Percentiles rank a stretch among this genome's conserved stretches.
Evolutionary conservation across 2,797 vertebrate species (phyloP).

Genomic region (Pseudotriccus pelzelni): DNA sequence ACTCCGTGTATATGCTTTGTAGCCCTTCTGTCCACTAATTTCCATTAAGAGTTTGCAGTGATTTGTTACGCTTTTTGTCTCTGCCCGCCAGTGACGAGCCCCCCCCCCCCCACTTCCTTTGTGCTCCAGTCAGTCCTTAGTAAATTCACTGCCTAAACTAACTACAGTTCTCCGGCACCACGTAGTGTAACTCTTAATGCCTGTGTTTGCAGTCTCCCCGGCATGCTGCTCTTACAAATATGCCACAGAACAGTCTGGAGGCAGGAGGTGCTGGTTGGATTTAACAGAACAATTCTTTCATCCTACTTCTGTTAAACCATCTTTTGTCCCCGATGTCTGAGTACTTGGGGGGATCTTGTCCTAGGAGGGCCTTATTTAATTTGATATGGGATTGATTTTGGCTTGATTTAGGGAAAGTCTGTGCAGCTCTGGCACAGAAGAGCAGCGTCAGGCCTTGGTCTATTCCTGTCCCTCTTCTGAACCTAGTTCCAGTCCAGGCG

Average conservation of each 20-base stretch:
- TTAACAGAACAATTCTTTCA: background rate
- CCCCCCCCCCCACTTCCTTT: background rate
- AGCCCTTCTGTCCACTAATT: background rate
- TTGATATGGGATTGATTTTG: background rate
- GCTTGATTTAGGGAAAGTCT: background rate
- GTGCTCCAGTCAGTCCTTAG: background rate
- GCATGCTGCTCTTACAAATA: background rate
- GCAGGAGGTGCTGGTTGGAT: background rate
- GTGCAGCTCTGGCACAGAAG: background rate
- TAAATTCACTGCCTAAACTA: slow-evolving; percentile 15
- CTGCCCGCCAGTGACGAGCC: background rate
- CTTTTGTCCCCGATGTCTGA: background rate
- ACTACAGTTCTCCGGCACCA: background rate
- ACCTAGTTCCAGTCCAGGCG: background rate
- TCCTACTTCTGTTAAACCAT: background rate
- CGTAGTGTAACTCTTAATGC: background rate
- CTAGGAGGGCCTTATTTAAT: background rate
- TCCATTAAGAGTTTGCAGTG: background rate
- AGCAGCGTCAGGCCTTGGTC: background rate
- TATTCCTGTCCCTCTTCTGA: background rate
- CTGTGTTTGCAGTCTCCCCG: fast-evolving
- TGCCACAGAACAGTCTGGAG: background rate
- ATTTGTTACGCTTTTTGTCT: slow-evolving; percentile 28
- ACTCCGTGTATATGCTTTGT: background rate
- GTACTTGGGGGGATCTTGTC: background rate